These are phyloP conservation scores for Desoria tigrina DNA, from an alignment of 2,888 invertebrate genomes.

Conservation along the genomic window DNA sequence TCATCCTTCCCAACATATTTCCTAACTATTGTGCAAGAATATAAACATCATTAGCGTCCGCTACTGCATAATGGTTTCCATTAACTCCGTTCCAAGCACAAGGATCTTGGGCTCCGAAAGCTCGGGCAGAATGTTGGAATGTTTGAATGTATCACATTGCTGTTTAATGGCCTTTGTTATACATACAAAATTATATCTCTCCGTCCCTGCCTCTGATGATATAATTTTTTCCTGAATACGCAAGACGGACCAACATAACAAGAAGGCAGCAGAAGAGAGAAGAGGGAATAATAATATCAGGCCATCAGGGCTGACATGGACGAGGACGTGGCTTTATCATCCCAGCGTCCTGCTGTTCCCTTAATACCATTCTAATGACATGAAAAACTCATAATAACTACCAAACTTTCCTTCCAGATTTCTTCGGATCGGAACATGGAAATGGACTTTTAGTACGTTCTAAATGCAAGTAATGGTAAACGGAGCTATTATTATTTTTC, in stretches of 20 bases:
- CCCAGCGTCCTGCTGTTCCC: conserved; percentile 6
- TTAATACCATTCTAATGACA: conserved; percentile 51
- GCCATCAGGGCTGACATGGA: neutral
- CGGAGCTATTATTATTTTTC: too few relatives aligned
- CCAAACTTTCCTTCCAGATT: neutral
- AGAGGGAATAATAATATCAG: neutral
- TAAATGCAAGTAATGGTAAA: too few relatives aligned
- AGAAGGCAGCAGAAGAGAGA: neutral
- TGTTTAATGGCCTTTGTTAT: too few relatives aligned
- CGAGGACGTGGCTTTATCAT: neutral
- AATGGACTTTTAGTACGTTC: conserved; percentile 12
- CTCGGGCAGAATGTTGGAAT: too few relatives aligned
- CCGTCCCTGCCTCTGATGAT: too few relatives aligned
- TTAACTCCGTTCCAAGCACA: too few relatives aligned
- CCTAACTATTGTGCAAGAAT: neutral
- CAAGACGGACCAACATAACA: neutral
- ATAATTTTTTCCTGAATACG: too few relatives aligned
- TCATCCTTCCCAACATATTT: neutral
- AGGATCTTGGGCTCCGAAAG: too few relatives aligned
- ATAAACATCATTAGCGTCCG: neutral
- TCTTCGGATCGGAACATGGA: conserved; percentile 5
- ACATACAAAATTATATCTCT: too few relatives aligned
- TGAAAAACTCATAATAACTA: conserved; percentile 43
- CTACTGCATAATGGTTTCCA: conserved; percentile 8
- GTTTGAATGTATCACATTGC: too few relatives aligned